Conservation (phyloP, 2,888 invertebrate species). For the Emmelina monodactyla region DNA sequence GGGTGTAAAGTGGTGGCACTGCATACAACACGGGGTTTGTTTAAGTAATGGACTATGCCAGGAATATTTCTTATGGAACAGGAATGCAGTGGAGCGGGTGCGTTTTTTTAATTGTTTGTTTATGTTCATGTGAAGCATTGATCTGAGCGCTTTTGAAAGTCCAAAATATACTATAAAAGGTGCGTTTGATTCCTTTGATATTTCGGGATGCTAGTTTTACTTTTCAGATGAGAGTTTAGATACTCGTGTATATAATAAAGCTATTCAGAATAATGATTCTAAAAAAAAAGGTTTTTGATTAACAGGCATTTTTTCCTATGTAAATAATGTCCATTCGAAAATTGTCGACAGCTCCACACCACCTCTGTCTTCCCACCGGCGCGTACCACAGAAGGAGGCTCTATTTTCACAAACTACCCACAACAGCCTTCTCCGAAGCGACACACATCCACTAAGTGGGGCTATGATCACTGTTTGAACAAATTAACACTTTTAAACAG, state of each 20-base stretch:
- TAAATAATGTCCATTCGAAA: too few species aligned
- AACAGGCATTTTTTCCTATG: too few species aligned
- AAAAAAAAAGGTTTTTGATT: too few species aligned
- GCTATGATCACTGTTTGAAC: conserved; percentile 55
- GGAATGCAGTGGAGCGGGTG: conserved; percentile 20
- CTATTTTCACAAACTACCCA: conserved; percentile 44
- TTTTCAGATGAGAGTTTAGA: too few species aligned
- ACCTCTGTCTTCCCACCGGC: conserved; percentile 18
- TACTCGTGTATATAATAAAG: too few species aligned
- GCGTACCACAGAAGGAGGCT: conserved; percentile 54
- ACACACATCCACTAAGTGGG: conserved; percentile 49
- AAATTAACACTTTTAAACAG: conserved; percentile 63
- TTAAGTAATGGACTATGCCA: conserved; percentile 60
- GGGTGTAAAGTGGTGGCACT: conserved; percentile 50
- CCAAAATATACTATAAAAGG: too few species aligned
- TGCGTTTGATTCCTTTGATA: too few species aligned
- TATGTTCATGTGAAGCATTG: too few species aligned
- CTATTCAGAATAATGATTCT: too few species aligned
- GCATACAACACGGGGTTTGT: conserved; percentile 54
- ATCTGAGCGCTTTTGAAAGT: too few species aligned
- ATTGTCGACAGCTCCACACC: conserved; percentile 19
- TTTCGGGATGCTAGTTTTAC: too few species aligned
- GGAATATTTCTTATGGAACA: conserved; percentile 28
- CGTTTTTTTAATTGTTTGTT: conserved; percentile 3
- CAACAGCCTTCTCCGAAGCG: conserved; percentile 49